Percentiles rank a stretch among this genome's conserved stretches.
Conservation (phyloP, 2,113 vertebrate genomes). For the Patagioenas fasciata region DNA sequence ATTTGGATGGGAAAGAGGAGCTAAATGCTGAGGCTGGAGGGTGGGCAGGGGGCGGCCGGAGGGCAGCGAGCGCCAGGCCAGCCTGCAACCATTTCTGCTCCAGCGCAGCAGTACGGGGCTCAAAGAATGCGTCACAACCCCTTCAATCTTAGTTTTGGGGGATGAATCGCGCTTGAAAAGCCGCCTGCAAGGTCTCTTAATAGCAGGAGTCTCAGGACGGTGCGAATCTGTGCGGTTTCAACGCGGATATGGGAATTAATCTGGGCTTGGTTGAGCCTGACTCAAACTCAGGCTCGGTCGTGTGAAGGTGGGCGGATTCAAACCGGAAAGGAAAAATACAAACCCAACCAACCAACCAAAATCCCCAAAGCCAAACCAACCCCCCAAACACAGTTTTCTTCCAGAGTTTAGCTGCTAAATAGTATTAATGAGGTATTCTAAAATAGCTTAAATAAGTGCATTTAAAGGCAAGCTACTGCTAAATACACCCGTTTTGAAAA, state of each 20-base stretch:
- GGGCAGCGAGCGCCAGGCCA: not conserved
- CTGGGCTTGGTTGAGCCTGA: not conserved
- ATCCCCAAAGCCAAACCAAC: not conserved
- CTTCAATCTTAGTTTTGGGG: rapidly evolving
- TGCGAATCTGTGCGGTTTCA: not conserved
- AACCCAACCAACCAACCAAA: not conserved
- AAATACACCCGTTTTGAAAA: rapidly evolving
- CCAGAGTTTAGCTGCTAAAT: no score
- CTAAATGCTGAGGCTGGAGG: not conserved
- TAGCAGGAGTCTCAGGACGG: not conserved
- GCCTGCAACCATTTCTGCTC: not conserved
- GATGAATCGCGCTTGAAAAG: not conserved
- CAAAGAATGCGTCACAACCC: rapidly evolving
- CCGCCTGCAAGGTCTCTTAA: not conserved
- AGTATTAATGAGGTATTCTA: no score
- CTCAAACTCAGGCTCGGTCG: not conserved
- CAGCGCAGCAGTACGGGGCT: rapidly evolving
- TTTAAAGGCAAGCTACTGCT: not conserved
- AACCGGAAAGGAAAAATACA: not conserved
- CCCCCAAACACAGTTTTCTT: rapidly evolving
- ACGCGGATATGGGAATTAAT: rapidly evolving
- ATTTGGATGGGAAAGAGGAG: not conserved
- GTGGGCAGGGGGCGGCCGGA: not conserved
- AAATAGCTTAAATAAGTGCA: not conserved
- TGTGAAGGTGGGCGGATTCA: not conserved